Percentiles rank a stretch among this genome's conserved stretches.
Conservation (phyloP, 2,113 vertebrate species). For the Engraulis encrasicolus region DNA sequence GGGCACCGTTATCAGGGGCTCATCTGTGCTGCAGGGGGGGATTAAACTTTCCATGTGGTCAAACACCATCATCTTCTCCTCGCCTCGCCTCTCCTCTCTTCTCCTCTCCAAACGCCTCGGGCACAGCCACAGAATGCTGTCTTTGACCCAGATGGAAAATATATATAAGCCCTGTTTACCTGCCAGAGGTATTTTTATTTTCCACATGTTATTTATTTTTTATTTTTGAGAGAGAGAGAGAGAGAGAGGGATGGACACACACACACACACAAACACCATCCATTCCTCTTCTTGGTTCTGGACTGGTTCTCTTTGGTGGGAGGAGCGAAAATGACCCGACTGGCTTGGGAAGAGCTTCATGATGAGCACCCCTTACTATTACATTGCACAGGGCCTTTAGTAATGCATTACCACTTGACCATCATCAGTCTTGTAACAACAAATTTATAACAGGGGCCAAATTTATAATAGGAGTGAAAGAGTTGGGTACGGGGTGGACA, state of each 20-base stretch:
- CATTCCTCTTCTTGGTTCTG: not conserved
- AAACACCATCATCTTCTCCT: not conserved
- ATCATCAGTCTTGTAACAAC: too few relatives aligned
- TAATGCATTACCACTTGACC: too few relatives aligned
- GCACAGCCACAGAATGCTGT: not conserved
- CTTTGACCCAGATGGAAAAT: not conserved
- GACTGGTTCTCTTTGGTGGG: not conserved
- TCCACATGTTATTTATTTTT: not conserved
- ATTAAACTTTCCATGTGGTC: not conserved
- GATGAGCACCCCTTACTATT: too few relatives aligned
- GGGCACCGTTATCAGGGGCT: not conserved
- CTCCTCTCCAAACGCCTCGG: too few relatives aligned
- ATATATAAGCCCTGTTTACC: not conserved
- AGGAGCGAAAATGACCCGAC: not conserved
- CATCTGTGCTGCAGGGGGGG: not conserved
- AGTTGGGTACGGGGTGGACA: too few relatives aligned
- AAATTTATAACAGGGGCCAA: too few relatives aligned
- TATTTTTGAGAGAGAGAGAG: not conserved
- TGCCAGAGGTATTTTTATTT: conserved; percentile 14
- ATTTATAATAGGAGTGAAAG: too few relatives aligned
- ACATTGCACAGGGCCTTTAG: too few relatives aligned
- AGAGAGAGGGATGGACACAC: too few relatives aligned
- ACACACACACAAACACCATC: too few relatives aligned
- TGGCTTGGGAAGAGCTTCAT: not conserved
- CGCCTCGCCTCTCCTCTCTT: too few relatives aligned